These are phyloP conservation scores for Malurus melanocephalus DNA, from an alignment of 2,113 vertebrate species.

Conservation along the genomic window DNA sequence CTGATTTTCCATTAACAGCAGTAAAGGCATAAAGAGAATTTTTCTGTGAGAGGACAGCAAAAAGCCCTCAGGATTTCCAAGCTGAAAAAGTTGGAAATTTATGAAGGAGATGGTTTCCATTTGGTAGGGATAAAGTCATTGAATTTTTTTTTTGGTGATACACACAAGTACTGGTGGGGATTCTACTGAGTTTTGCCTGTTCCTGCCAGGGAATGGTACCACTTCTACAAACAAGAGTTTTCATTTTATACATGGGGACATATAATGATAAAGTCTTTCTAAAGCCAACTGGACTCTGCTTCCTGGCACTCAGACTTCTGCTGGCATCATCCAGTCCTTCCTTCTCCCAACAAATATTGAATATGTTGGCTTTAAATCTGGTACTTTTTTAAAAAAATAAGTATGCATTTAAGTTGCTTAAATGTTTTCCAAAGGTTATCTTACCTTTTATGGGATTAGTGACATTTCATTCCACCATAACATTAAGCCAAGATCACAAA, in stretches of 20 bases:
- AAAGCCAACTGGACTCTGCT: neutral
- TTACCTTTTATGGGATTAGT: neutral
- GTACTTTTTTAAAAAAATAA: neutral
- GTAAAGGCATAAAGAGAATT: neutral
- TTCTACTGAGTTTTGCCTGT: neutral
- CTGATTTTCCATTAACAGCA: neutral
- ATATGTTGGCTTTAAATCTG: neutral
- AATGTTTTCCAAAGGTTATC: neutral
- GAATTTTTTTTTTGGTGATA: neutral
- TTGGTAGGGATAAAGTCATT: neutral
- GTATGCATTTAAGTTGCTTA: neutral
- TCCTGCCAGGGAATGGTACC: neutral
- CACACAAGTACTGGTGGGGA: neutral
- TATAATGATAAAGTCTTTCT: neutral
- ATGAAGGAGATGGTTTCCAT: neutral
- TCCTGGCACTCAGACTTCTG: neutral
- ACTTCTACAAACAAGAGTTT: neutral
- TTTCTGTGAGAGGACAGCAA: neutral
- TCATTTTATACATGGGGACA: neutral
- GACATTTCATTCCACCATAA: neutral
- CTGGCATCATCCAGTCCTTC: neutral
- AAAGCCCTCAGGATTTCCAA: neutral
- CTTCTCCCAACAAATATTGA: neutral
- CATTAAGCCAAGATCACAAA: neutral
- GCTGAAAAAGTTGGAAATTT: neutral